These are phyloP conservation scores for Salvelinus namaycush DNA, from an alignment of 2,113 vertebrate genomes.

Conservation along the genomic window DNA sequence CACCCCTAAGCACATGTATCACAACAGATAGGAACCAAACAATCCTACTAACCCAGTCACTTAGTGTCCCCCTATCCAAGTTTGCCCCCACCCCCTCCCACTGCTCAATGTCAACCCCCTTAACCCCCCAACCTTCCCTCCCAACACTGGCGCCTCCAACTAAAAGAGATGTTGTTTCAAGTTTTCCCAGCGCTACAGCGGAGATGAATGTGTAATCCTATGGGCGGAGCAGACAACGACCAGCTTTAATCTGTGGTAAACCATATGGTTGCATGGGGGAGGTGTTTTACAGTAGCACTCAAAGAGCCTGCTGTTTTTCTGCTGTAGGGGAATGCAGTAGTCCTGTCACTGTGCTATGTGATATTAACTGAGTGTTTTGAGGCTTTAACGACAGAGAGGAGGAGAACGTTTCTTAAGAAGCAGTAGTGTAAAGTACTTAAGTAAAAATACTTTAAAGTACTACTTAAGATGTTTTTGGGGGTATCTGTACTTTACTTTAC, in stretches of 20 bases:
- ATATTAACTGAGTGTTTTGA: neutral
- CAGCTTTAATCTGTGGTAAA: neutral
- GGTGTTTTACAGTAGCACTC: neutral
- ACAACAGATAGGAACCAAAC: neutral
- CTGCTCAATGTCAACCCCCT: neutral
- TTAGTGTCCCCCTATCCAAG: neutral
- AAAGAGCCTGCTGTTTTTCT: neutral
- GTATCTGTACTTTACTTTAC: no score
- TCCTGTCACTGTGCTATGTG: neutral
- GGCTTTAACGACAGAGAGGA: neutral
- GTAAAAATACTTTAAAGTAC: no score
- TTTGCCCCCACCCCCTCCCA: neutral
- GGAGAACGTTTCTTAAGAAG: no score
- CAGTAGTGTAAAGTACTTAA: no score
- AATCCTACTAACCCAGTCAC: neutral
- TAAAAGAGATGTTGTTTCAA: neutral
- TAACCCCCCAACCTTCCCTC: neutral
- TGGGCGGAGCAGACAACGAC: neutral
- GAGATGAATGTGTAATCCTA: neutral
- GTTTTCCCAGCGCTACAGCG: neutral
- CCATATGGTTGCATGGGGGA: slow-evolving; percentile 2
- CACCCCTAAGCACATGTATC: neutral
- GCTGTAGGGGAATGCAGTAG: neutral
- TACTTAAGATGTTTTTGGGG: no score
- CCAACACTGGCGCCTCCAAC: neutral